Evolutionary conservation across 2,888 invertebrate species (phyloP).

Genomic region (Cephus spinipes): DNA sequence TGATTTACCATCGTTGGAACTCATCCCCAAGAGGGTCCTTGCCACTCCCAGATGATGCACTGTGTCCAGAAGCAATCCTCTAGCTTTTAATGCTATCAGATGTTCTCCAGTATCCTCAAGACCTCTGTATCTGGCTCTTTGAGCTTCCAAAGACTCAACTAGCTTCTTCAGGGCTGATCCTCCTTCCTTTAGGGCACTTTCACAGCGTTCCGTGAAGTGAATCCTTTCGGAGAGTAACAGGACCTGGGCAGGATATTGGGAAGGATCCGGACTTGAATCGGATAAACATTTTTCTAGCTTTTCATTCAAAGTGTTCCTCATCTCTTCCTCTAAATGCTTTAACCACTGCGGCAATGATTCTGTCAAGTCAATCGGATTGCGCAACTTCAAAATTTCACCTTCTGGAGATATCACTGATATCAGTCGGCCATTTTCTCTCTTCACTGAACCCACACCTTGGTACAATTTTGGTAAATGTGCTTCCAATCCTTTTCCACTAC

Average conservation of each 20-base stretch:
- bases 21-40: conserved; percentile 75
- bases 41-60: conserved; percentile 91
- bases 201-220: conserved; percentile 59
- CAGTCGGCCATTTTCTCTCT: conserved; percentile 74
- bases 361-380: conserved; percentile 58
- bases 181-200: conserved; percentile 51
- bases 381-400: conserved; percentile 72
- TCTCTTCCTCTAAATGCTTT: conserved; percentile 82
- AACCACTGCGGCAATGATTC: conserved; percentile 76
- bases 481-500: conserved; percentile 72
- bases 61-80: conserved; percentile 91
- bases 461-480: conserved; percentile 96
- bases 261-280: conserved; percentile 51
- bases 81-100: conserved; percentile 85
- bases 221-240: conserved; percentile 56
- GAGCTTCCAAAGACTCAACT: conserved; percentile 69
- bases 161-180: conserved; percentile 64
- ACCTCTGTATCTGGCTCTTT: conserved; percentile 69
- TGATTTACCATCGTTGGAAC: conserved; percentile 44
- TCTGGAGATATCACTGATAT: conserved; percentile 74
- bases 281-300: conserved; percentile 55
- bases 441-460: conserved; percentile 86
- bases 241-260: conserved; percentile 58
- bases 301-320: conserved; percentile 71
- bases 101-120: conserved; percentile 68